phyloP scores from a whole-genome alignment of 2,113 vertebrate species.

The Martes martes region DNA sequence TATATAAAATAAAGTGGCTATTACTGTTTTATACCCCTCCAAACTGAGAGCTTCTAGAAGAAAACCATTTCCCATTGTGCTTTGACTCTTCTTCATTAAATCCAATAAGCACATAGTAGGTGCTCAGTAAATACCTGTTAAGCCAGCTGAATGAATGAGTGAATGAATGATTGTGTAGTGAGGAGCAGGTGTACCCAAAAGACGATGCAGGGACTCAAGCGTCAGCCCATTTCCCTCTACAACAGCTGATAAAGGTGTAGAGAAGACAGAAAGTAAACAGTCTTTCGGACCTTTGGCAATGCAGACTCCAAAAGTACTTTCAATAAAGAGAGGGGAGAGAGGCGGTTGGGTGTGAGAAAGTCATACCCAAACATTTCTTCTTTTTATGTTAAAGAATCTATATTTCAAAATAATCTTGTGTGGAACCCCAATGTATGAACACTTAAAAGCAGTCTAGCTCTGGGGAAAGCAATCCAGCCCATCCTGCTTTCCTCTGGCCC shows the following conservation, averaged over 20 bases:
- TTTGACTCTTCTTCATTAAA: neutral
- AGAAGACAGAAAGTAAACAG: neutral
- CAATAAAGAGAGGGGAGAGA: neutral
- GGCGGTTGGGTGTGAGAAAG: neutral
- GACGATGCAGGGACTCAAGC: neutral
- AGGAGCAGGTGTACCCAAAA: neutral
- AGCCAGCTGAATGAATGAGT: neutral
- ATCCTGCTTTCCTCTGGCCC: neutral
- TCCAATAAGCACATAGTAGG: neutral
- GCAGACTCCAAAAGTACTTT: neutral
- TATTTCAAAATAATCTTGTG: neutral
- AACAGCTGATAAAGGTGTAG: accelerated
- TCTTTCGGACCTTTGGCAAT: no score
- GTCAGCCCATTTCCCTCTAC: neutral
- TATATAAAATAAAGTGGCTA: neutral
- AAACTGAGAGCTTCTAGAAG: neutral
- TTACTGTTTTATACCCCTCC: neutral
- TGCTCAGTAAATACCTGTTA: neutral
- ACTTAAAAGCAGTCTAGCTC: neutral
- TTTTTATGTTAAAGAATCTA: neutral
- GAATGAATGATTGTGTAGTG: neutral
- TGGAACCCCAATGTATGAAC: neutral
- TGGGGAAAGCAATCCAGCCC: neutral
- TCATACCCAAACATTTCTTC: neutral
- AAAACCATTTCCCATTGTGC: neutral